Evolutionary conservation across 2,888 invertebrate genomes (phyloP).

Genomic region (Calliopum simillimum): DNA sequence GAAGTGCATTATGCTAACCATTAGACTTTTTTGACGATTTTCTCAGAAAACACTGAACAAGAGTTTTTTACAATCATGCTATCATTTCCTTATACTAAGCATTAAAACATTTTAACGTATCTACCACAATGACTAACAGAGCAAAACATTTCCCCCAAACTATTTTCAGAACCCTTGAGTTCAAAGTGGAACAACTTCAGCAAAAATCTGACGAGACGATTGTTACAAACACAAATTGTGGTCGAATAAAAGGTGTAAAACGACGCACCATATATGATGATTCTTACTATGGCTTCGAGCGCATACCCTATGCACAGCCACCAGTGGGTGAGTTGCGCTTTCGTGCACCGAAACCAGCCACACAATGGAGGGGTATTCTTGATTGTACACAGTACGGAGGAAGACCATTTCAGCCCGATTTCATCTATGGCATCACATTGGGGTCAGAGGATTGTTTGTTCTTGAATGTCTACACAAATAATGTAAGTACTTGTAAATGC

Average conservation of each 20-base stretch:
- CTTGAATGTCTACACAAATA: constrained; percentile 62
- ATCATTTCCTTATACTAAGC: no score
- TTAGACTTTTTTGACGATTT: no score
- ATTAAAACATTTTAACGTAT: background rate
- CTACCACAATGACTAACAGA: background rate
- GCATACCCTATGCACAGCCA: constrained; percentile 61
- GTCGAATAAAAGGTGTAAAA: constrained; percentile 47
- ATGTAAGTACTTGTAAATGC: no score
- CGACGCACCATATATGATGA: constrained; percentile 40
- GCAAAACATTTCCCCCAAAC: background rate
- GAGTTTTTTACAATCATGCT: no score
- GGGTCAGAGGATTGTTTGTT: constrained; percentile 68
- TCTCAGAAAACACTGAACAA: no score
- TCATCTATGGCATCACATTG: constrained; percentile 44
- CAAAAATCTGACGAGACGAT: constrained; percentile 36
- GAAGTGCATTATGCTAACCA: no score
- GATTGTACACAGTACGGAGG: constrained; percentile 57
- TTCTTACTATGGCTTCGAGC: constrained; percentile 55
- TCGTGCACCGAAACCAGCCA: constrained; percentile 64
- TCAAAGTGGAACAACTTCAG: constrained; percentile 36
- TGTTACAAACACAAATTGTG: constrained; percentile 43
- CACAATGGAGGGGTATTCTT: constrained; percentile 63
- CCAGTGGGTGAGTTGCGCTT: constrained; percentile 66
- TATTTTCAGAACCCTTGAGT: constrained; percentile 38
- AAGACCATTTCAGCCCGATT: constrained; percentile 35